Evolutionary conservation across 2,113 vertebrate genomes (phyloP).

Genomic region (Oncorhynchus masou): DNA sequence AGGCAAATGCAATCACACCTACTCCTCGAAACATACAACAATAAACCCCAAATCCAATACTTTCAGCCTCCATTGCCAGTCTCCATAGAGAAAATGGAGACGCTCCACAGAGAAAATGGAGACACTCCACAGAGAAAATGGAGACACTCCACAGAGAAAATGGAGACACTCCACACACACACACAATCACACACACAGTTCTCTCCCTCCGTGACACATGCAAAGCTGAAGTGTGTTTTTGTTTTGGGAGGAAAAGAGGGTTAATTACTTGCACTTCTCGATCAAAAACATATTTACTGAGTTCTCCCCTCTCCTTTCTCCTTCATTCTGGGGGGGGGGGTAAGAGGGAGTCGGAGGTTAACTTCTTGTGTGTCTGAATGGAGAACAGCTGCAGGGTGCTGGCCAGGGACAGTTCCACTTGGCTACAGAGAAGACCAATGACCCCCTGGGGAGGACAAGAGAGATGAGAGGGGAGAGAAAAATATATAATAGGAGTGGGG

Average conservation of each 20-base stretch:
- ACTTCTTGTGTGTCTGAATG: slow-evolving; percentile 53
- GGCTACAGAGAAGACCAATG: slow-evolving; percentile 46
- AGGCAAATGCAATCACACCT: no score
- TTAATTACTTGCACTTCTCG: slow-evolving; percentile 66
- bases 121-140: background rate
- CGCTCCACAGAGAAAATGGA: background rate
- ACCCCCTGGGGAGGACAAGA: slow-evolving; percentile 23
- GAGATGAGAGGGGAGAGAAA: slow-evolving; percentile 1
- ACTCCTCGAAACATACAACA: no score
- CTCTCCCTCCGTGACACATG: slow-evolving; percentile 30
- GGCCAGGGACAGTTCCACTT: slow-evolving; percentile 58
- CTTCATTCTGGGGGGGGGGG: background rate
- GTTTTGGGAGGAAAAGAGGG: slow-evolving; percentile 59
- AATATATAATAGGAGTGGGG: background rate
- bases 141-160: background rate
- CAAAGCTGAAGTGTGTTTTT: slow-evolving; percentile 45
- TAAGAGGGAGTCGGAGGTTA: slow-evolving; percentile 1
- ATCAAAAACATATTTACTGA: slow-evolving; percentile 62
- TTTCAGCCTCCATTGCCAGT: background rate
- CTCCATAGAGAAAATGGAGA: background rate
- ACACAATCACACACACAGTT: slow-evolving; percentile 11
- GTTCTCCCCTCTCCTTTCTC: slow-evolving; percentile 6
- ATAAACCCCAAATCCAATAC: no score
- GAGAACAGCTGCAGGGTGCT: slow-evolving; percentile 65
- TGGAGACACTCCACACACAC: no score